A percentile compares a stretch with the other conserved stretches of the same genome.
These are phyloP conservation scores for Stegana nigrithorax DNA, from an alignment of 2,888 invertebrate species.

Conservation along the genomic window DNA sequence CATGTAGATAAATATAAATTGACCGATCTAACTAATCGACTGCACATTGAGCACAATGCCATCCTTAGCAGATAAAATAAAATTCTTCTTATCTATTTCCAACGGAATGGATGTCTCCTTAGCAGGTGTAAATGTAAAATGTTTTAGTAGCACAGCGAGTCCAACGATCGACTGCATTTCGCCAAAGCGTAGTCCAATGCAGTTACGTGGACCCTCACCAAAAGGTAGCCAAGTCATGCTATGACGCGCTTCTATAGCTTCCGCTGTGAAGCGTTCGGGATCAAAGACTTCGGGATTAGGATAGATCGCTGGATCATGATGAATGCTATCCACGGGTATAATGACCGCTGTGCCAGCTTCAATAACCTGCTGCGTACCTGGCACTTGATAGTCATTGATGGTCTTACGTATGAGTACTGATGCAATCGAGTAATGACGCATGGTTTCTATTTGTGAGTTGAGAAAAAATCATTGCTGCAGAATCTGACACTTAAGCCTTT, in stretches of 20 bases:
- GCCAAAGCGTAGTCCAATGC: conserved; percentile 66
- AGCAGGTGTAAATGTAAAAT: conserved; percentile 50
- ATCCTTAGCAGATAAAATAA: conserved; percentile 47
- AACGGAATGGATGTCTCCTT: conserved; percentile 51
- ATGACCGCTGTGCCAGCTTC: conserved; percentile 70
- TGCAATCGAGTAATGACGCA: conserved; percentile 69
- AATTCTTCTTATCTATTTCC: conserved; percentile 38
- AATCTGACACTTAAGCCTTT: too few species aligned
- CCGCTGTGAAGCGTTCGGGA: conserved; percentile 68
- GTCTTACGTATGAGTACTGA: conserved; percentile 62
- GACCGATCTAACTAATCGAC: conserved; percentile 26
- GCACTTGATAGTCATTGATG: conserved; percentile 58
- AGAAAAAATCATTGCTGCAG: too few species aligned
- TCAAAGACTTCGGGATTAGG: conserved; percentile 67
- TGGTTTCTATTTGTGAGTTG: conserved; percentile 64
- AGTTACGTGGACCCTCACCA: conserved; percentile 63
- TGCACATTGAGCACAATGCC: conserved; percentile 56
- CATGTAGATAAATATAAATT: too few species aligned
- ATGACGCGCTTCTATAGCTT: conserved; percentile 52
- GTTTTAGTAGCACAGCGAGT: conserved; percentile 48
- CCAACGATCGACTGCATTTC: conserved; percentile 63
- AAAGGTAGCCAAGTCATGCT: conserved; percentile 59
- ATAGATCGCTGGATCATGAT: conserved; percentile 68
- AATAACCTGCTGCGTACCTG: conserved; percentile 65
- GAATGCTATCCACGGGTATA: conserved; percentile 70